Percentiles rank a stretch among this genome's conserved stretches.
Evolutionary conservation across 2,113 vertebrate species (phyloP).

Genomic region (Dromaius novaehollandiae): DNA sequence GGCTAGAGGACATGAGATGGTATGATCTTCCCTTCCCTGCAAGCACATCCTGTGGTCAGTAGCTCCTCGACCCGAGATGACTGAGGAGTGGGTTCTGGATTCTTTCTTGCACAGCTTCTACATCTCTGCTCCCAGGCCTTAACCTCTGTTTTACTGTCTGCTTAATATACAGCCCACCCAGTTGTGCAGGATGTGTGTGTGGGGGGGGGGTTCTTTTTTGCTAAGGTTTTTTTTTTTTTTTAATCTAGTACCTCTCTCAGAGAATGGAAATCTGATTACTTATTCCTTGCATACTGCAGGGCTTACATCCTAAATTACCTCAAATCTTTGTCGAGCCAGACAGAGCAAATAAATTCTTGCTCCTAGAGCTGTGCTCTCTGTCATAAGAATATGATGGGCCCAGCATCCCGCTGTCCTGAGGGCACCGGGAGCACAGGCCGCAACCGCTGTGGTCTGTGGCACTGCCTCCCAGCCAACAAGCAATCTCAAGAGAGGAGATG

Average conservation of each 20-base stretch:
- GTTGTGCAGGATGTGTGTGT: neutral
- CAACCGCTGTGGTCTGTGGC: neutral
- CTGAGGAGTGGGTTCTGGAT: neutral
- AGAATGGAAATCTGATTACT: slow-evolving; percentile 60
- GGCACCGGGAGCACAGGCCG: neutral
- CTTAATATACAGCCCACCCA: neutral
- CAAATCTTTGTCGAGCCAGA: slow-evolving; percentile 57
- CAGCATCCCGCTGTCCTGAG: slow-evolving; percentile 34
- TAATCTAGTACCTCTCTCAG: slow-evolving; percentile 18
- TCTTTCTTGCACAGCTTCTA: neutral
- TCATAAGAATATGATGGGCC: neutral
- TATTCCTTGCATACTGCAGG: slow-evolving; percentile 55
- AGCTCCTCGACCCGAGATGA: neutral
- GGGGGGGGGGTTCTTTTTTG: neutral
- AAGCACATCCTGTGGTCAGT: neutral
- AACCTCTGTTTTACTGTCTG: neutral
- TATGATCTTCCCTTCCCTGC: neutral
- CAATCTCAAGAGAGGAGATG: neutral
- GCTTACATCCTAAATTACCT: slow-evolving; percentile 60
- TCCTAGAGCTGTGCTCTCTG: neutral
- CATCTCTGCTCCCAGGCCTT: neutral
- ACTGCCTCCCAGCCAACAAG: neutral
- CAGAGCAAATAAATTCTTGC: slow-evolving; percentile 66
- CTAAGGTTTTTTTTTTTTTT: neutral
- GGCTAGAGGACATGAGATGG: neutral